Evolutionary conservation across 2,888 invertebrate species (phyloP).

Genomic region (Tenthredo notha): DNA sequence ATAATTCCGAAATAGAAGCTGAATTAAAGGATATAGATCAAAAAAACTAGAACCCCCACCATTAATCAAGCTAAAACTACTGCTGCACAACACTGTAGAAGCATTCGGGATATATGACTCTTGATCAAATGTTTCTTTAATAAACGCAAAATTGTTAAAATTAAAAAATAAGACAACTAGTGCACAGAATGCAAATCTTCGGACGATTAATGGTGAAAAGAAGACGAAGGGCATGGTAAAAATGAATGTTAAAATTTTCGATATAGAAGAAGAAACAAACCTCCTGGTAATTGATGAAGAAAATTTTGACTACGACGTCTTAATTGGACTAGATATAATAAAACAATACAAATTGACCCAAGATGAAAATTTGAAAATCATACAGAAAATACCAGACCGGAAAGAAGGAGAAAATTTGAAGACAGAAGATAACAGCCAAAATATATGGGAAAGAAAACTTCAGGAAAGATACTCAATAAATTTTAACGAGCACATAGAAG

Average conservation of each 20-base stretch:
- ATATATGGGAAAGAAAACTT: background rate
- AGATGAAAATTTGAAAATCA: conserved; percentile 58
- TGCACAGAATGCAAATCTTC: background rate
- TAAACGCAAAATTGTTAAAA: conserved; percentile 59
- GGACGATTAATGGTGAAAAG: no score
- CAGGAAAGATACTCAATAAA: conserved; percentile 12
- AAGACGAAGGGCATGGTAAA: no score
- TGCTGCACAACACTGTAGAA: conserved; percentile 55
- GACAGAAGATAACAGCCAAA: background rate
- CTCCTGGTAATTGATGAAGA: conserved; percentile 59
- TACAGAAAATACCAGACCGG: conserved; percentile 42
- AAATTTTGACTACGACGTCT: conserved; percentile 60
- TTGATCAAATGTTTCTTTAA: conserved; percentile 59
- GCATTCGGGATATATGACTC: conserved; percentile 58
- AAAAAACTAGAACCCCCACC: conserved; percentile 58
- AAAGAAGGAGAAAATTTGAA: background rate
- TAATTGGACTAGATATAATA: conserved; percentile 60
- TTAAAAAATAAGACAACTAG: conserved; percentile 51
- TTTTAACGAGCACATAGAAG: conserved; percentile 46
- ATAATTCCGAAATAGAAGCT: conserved; percentile 52
- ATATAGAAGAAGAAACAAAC: conserved; percentile 58
- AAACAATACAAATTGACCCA: conserved; percentile 57
- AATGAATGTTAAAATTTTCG: conserved; percentile 28
- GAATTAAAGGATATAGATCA: conserved; percentile 29
- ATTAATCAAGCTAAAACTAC: conserved; percentile 59